A percentile compares a stretch with the other conserved stretches of the same genome.
Evolutionary conservation across 1,140 invertebrate genomes (phyloP).

Genomic region (Nebria ingens): DNA sequence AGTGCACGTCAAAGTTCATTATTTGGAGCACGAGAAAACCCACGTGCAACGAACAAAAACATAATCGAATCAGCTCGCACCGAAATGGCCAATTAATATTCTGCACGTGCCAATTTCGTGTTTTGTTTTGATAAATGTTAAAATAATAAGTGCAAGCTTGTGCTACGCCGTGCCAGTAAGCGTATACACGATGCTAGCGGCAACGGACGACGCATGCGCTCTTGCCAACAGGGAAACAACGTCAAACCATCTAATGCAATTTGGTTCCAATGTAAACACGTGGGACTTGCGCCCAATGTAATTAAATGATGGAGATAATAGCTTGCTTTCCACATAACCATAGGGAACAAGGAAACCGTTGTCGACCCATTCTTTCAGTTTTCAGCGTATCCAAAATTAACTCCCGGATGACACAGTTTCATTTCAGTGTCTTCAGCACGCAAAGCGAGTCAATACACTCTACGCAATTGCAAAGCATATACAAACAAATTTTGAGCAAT

Average conservation of each 20-base stretch:
- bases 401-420: too few species aligned
- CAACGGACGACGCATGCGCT: background rate
- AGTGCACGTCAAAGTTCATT: too few species aligned
- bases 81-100: constrained; percentile 7
- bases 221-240: background rate
- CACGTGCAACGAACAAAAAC: too few species aligned
- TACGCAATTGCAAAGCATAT: too few species aligned
- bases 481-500: too few species aligned
- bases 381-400: too few species aligned
- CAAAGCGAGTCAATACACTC: too few species aligned
- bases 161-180: background rate
- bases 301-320: constrained; percentile 8
- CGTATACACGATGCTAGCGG: background rate
- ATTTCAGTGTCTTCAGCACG: too few species aligned
- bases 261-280: constrained; percentile 6
- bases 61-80: background rate
- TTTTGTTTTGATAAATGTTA: constrained; percentile 8
- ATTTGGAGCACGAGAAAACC: too few species aligned
- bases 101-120: constrained; percentile 4
- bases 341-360: too few species aligned
- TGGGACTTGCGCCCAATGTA: constrained; percentile 5
- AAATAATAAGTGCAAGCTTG: constrained; percentile 5
- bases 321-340: constrained; percentile 5
- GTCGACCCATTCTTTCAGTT: background rate
- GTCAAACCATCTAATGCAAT: background rate